These are phyloP conservation scores for Mesitornis unicolor DNA, from an alignment of 2,113 vertebrate genomes.

Conservation along the genomic window DNA sequence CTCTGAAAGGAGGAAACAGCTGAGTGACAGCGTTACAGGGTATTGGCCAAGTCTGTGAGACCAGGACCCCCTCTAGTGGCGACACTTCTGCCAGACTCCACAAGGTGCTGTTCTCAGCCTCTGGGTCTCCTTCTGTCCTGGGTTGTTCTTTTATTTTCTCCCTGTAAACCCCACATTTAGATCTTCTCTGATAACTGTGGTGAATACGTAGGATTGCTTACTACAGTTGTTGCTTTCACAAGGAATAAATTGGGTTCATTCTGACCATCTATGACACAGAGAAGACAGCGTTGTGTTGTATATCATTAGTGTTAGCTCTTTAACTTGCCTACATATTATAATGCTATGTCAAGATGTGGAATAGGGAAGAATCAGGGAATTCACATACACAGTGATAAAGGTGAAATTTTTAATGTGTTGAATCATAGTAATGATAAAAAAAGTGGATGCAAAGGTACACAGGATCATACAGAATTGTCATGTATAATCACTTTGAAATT, in stretches of 20 bases:
- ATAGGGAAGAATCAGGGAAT: not conserved
- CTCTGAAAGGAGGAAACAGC: not conserved
- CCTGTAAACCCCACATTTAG: not conserved
- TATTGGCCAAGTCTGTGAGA: not conserved
- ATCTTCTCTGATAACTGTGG: not conserved
- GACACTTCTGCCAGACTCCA: not conserved
- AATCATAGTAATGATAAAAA: not conserved
- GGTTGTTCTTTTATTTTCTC: not conserved
- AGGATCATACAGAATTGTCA: too few species aligned
- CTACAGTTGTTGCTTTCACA: not conserved
- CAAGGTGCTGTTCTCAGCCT: accelerated
- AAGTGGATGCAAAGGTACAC: not conserved
- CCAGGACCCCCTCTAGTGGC: conserved; percentile 43
- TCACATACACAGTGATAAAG: not conserved
- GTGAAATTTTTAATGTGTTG: not conserved
- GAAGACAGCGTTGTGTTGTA: not conserved
- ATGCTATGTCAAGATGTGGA: not conserved
- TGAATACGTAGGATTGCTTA: not conserved
- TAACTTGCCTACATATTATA: accelerated
- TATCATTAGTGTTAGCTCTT: not conserved
- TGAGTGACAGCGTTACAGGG: accelerated
- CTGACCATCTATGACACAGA: not conserved
- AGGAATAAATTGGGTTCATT: not conserved
- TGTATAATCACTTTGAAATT: not conserved
- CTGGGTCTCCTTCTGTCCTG: not conserved